Evolutionary conservation across 2,888 invertebrate species (phyloP).

Genomic region (Polydrusus tereticollis): DNA sequence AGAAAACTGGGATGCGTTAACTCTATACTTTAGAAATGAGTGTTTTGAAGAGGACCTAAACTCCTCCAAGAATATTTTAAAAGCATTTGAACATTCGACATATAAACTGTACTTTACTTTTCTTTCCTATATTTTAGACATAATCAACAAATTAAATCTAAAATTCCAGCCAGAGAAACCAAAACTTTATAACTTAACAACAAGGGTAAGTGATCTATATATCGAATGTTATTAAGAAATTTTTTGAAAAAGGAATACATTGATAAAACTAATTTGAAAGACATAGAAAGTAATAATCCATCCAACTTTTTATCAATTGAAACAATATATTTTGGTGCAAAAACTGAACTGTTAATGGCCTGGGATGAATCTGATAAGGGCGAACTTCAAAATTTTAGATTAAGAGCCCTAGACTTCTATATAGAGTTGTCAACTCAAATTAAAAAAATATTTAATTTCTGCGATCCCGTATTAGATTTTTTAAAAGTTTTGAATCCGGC

Average conservation of each 20-base stretch:
- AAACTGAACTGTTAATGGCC: conserved; percentile 1
- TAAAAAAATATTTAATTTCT: conserved; percentile 22
- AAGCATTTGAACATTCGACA: background rate
- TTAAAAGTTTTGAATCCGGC: background rate
- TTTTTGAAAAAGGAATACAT: background rate
- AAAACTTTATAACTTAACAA: background rate
- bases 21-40: background rate
- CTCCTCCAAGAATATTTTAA: background rate
- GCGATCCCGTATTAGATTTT: conserved; percentile 8
- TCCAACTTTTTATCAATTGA: conserved; percentile 1
- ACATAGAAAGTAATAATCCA: conserved; percentile 3
- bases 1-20: conserved; percentile 31
- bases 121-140: conserved; percentile 4
- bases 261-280: conserved; percentile 1
- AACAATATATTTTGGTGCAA: background rate
- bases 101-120: background rate
- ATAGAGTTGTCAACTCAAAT: conserved; percentile 12
- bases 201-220: background rate
- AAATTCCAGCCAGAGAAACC: conserved; percentile 7
- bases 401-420: conserved; percentile 5
- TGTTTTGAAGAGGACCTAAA: background rate
- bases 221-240: background rate
- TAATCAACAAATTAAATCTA: conserved; percentile 14
- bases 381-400: background rate
- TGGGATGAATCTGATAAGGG: background rate